phyloP scores from a whole-genome alignment of 2,888 invertebrate genomes.

The Apamea monoglypha region DNA sequence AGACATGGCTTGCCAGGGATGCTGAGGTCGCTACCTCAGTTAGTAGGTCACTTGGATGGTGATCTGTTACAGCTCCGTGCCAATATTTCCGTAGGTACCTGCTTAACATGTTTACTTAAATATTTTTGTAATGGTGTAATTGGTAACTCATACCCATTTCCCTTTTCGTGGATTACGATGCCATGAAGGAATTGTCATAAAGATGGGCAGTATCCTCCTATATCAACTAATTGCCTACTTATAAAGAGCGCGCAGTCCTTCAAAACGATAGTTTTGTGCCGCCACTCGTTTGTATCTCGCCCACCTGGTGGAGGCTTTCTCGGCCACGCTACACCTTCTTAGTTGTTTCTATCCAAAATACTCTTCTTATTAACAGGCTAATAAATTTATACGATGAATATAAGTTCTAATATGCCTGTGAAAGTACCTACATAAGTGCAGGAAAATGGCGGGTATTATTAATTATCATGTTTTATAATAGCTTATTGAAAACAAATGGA shows the following conservation, averaged over 20 bases:
- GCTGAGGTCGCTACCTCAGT: conserved; percentile 21
- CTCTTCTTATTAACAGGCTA: neutral
- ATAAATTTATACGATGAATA: neutral
- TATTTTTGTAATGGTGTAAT: neutral
- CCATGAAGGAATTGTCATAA: neutral
- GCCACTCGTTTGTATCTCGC: neutral
- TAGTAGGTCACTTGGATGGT: conserved; percentile 42
- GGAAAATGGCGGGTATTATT: neutral
- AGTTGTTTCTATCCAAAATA: neutral
- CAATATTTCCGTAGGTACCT: conserved; percentile 25
- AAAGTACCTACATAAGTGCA: too few relatives aligned
- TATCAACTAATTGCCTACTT: neutral
- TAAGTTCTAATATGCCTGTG: neutral
- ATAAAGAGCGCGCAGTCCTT: neutral
- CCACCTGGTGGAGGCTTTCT: neutral
- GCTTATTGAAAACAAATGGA: neutral
- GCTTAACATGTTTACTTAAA: neutral
- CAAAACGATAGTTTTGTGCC: neutral
- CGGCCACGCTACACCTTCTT: neutral
- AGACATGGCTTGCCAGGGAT: conserved; percentile 17
- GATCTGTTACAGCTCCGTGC: conserved; percentile 31
- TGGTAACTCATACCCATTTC: neutral
- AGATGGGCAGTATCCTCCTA: neutral
- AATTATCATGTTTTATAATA: neutral
- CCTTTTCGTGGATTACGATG: neutral